Evolutionary conservation across 2,113 vertebrate genomes (phyloP).

Genomic region (Anarhynchus alexandrinus): DNA sequence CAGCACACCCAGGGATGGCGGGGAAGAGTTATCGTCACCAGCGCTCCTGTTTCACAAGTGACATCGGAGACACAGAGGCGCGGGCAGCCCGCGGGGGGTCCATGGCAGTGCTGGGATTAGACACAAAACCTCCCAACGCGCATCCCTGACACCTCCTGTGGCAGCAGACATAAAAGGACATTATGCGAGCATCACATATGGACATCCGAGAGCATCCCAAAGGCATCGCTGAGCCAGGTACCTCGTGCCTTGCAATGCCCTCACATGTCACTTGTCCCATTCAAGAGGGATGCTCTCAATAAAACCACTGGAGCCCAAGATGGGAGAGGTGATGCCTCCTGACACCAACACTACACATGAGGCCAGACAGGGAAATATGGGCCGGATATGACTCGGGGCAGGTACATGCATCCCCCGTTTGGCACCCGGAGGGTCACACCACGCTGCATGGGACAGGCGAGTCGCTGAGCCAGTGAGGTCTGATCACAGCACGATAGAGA

Average conservation of each 20-base stretch:
- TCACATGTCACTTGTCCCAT: background rate
- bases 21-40: background rate
- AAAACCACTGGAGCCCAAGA: background rate
- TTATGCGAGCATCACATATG: background rate
- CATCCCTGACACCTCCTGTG: background rate
- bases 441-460: background rate
- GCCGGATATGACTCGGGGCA: background rate
- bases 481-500: fast-evolving
- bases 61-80: background rate
- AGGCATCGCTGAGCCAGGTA: background rate
- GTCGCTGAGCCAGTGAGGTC: fast-evolving
- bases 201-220: background rate
- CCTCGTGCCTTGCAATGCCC: background rate
- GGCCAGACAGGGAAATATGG: background rate
- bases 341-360: background rate
- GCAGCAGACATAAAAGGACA: background rate
- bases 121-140: background rate
- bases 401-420: fast-evolving
- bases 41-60: background rate
- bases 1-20: background rate
- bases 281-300: background rate
- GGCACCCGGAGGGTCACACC: background rate
- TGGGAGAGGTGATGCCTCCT: background rate
- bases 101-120: fast-evolving
- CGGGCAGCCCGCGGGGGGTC: background rate